phyloP scores from a whole-genome alignment of 1,140 invertebrate species.

The Belonocnema kinseyi region DNA sequence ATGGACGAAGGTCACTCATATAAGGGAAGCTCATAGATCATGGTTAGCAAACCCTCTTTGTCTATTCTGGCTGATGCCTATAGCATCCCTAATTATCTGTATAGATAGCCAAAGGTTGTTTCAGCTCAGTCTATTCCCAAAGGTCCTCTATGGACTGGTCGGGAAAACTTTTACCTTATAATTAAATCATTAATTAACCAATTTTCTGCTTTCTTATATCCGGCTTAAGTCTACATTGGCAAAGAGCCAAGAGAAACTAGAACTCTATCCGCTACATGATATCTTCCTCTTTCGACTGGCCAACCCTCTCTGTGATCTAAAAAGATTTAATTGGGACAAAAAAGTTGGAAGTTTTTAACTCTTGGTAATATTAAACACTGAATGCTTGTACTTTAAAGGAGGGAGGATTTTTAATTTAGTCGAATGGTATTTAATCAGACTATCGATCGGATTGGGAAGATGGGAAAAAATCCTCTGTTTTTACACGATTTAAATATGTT shows the following conservation, averaged over 20 bases:
- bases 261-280: background rate
- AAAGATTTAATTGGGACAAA: conserved; percentile 5
- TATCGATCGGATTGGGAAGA: background rate
- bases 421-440: background rate
- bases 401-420: conserved; percentile 1
- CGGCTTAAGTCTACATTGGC: background rate
- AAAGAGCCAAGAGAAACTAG: background rate
- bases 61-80: conserved; percentile 44
- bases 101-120: conserved; percentile 37
- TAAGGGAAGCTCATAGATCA: conserved; percentile 65
- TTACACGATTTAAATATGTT: no score
- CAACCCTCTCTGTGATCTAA: background rate
- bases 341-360: background rate
- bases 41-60: conserved; percentile 59
- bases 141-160: conserved; percentile 32
- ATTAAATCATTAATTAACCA: conserved; percentile 69
- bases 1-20: conserved; percentile 68
- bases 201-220: conserved; percentile 10
- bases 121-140: conserved; percentile 39
- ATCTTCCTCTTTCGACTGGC: background rate
- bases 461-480: background rate
- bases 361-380: background rate
- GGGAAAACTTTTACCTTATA: conserved; percentile 64
- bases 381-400: background rate
- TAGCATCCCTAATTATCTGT: conserved; percentile 66